Conservation (phyloP, 2,113 vertebrate species). For the Podarcis muralis region DNA sequence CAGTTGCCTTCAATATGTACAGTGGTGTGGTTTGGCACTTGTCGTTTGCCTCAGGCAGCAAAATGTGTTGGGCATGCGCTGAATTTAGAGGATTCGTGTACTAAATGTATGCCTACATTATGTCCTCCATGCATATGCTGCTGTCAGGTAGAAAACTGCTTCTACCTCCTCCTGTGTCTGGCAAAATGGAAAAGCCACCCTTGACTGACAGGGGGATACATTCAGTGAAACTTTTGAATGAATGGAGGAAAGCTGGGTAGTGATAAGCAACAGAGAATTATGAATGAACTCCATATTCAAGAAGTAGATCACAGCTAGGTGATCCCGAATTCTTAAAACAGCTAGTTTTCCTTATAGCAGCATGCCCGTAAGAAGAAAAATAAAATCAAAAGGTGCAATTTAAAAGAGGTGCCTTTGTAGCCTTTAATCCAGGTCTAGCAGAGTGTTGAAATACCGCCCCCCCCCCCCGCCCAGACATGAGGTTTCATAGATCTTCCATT, state of each 20-base stretch:
- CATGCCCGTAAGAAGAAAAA: background rate
- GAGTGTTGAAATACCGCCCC: background rate
- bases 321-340: constrained; percentile 2
- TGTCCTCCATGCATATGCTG: background rate
- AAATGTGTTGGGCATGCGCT: background rate
- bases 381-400: background rate
- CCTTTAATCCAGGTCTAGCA: background rate
- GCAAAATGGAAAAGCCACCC: background rate
- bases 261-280: background rate
- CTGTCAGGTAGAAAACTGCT: background rate
- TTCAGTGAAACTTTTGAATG: background rate
- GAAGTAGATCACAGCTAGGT: background rate
- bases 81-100: background rate
- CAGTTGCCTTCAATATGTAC: no score
- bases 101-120: background rate
- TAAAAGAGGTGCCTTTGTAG: background rate
- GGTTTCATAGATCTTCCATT: constrained; percentile 57
- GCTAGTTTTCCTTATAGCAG: constrained; percentile 22
- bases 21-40: no score
- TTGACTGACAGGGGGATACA: background rate
- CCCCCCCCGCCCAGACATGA: constrained; percentile 30
- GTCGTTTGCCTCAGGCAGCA: no score
- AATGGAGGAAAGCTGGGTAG: background rate
- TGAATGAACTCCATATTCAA: background rate
- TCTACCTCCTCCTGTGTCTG: background rate